A percentile compares a stretch with the other conserved stretches of the same genome.
Evolutionary conservation across 2,888 invertebrate species (phyloP).

Genomic region (Epistrophella euchroma): DNA sequence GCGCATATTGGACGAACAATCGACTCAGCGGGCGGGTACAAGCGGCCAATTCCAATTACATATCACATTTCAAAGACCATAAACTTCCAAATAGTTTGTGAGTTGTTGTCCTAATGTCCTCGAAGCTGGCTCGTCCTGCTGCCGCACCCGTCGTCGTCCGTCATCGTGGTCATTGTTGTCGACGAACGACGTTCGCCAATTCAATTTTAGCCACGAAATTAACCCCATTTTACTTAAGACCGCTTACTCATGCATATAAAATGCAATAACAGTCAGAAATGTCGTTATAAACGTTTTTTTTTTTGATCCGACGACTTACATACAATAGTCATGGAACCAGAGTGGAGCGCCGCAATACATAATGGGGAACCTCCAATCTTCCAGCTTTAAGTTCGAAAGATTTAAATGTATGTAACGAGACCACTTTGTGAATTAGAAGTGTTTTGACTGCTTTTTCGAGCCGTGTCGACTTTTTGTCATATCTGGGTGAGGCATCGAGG

Average conservation of each 20-base stretch:
- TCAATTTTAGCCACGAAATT: conserved; percentile 62
- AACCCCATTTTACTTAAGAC: conserved; percentile 57
- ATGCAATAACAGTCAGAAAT: conserved; percentile 65
- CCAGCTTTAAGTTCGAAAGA: not conserved
- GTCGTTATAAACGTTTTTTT: conserved; percentile 49
- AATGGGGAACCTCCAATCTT: conserved; percentile 31
- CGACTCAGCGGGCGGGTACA: not conserved
- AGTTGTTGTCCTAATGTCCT: conserved; percentile 58
- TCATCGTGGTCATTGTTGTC: not conserved
- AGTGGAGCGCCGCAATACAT: conserved; percentile 46
- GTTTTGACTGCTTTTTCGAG: conserved; percentile 70
- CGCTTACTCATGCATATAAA: conserved; percentile 59
- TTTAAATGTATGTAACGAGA: conserved; percentile 67
- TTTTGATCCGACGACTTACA: conserved; percentile 21
- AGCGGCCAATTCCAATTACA: conserved; percentile 31
- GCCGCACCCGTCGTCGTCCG: not conserved
- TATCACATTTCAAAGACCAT: conserved; percentile 69
- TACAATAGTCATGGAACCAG: conserved; percentile 7
- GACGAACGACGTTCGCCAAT: conserved; percentile 22
- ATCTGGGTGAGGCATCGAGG: conserved; percentile 72
- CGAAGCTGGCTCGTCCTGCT: not conserved
- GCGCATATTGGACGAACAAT: not conserved
- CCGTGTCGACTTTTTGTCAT: conserved; percentile 72
- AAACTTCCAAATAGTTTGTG: conserved; percentile 51
- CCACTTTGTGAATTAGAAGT: conserved; percentile 63